Percentiles rank a stretch among this genome's conserved stretches.
phyloP scores from a whole-genome alignment of 2,113 vertebrate genomes.

The Litocranius walleri region DNA sequence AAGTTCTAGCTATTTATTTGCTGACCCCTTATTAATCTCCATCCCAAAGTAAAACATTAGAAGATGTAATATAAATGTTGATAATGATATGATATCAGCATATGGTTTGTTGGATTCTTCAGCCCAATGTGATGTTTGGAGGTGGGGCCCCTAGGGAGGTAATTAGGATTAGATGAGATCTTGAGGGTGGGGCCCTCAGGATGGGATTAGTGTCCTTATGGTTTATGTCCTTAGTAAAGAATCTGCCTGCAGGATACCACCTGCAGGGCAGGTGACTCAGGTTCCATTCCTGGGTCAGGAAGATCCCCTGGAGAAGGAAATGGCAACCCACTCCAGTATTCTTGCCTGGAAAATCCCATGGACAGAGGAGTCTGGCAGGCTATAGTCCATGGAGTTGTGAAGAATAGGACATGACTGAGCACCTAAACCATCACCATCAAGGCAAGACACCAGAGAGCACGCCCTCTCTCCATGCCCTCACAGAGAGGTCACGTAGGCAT shows the following conservation, averaged over 20 bases:
- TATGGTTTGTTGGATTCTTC: neutral
- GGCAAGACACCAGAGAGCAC: neutral
- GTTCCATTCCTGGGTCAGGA: too few species aligned
- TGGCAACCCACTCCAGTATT: too few species aligned
- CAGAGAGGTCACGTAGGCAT: rapidly evolving
- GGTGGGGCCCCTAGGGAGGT: neutral
- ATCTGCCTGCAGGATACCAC: neutral
- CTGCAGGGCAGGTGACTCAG: too few species aligned
- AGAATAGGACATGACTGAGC: neutral
- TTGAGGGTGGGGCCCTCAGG: neutral
- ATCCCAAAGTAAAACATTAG: neutral
- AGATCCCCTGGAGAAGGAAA: too few species aligned
- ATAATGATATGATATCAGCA: neutral
- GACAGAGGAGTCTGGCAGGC: neutral
- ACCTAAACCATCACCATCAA: neutral
- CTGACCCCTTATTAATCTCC: neutral
- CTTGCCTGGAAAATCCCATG: neutral
- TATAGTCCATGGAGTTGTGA: neutral
- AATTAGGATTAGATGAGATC: neutral
- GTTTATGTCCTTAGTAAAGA: neutral
- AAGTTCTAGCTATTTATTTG: neutral
- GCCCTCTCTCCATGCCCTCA: neutral
- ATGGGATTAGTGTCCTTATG: too few species aligned
- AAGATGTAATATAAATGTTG: neutral
- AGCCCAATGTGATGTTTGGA: neutral